Evolutionary conservation across 2,797 vertebrate species (phyloP).

Genomic region (Perodicticus potto): DNA sequence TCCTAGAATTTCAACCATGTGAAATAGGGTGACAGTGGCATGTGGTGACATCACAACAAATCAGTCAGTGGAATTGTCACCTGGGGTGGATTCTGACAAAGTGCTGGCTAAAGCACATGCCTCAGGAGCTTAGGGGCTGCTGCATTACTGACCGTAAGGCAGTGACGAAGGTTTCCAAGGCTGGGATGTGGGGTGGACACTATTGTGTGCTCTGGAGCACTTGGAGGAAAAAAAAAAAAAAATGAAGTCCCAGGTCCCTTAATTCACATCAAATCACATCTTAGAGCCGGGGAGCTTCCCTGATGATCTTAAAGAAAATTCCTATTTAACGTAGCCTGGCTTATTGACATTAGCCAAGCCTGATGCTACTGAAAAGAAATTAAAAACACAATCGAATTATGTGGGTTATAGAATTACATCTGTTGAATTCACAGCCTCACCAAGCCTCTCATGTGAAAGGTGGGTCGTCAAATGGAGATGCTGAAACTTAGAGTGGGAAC

Average conservation of each 20-base stretch:
- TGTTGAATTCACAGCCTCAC: background rate
- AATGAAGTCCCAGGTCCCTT: background rate
- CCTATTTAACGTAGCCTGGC: background rate
- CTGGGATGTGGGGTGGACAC: no score
- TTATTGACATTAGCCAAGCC: background rate
- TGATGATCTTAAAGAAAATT: background rate
- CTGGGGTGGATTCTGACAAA: background rate
- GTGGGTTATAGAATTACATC: background rate
- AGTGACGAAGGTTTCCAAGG: background rate
- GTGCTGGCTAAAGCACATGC: background rate
- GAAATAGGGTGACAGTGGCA: background rate
- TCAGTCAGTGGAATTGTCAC: background rate
- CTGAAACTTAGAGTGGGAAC: no score
- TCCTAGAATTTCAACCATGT: background rate
- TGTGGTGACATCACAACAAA: background rate
- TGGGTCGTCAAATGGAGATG: background rate
- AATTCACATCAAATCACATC: background rate
- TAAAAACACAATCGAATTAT: background rate
- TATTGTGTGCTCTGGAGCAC: background rate
- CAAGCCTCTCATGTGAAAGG: no score
- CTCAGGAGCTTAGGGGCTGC: background rate
- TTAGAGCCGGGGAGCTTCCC: no score
- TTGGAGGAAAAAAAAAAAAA: background rate
- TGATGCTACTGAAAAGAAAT: background rate
- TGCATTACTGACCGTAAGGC: background rate